Evolutionary conservation across 2,797 vertebrate species (phyloP).

Genomic region (Pseudocheirus occidentalis): DNA sequence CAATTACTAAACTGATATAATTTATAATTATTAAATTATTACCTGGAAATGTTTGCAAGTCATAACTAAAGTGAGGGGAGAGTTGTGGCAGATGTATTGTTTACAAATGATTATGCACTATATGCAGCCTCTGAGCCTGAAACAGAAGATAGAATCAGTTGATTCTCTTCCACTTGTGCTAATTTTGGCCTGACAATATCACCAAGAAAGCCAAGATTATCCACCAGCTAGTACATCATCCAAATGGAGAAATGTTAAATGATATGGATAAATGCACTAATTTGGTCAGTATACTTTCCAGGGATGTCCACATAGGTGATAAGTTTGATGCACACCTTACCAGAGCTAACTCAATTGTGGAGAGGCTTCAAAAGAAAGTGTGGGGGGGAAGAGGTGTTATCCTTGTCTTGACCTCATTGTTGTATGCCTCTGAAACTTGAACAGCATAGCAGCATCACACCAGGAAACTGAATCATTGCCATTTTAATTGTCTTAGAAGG

Average conservation of each 20-base stretch:
- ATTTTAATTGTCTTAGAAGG: neutral
- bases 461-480: neutral
- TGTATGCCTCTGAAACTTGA: neutral
- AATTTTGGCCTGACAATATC: neutral
- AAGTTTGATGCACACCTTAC: neutral
- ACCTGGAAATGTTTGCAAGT: neutral
- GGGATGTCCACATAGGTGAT: neutral
- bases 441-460: neutral
- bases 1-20: neutral
- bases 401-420: neutral
- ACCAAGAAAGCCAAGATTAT: neutral
- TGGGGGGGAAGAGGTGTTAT: neutral
- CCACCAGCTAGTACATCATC: neutral
- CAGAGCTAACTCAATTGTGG: neutral
- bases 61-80: neutral
- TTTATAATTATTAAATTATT: neutral
- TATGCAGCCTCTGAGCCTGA: neutral
- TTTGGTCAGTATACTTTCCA: neutral
- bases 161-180: neutral
- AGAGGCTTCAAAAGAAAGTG: neutral
- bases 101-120: neutral
- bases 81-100: too few relatives aligned
- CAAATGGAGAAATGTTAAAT: neutral
- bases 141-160: neutral
- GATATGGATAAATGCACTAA: neutral